Base-by-base conservation (phyloP, 2,888 invertebrate species). In the Dexiosoma caninum region DNA sequence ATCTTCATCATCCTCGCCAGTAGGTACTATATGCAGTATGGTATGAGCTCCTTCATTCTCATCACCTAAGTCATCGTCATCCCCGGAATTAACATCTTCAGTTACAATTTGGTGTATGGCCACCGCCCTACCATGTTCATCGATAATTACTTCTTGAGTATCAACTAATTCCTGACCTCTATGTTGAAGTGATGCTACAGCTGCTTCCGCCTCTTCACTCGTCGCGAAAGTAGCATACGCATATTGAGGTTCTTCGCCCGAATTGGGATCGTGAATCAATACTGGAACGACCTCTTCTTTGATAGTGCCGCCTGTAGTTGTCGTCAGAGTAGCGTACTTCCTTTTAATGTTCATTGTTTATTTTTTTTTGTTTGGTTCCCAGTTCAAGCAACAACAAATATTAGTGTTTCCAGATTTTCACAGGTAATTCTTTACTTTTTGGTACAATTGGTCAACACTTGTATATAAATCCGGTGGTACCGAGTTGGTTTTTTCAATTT, bases 131-230 rank as follows among this genome's bases (percentile, higher is more conserved):
- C 88, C 88, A 51, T 88, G 85, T 79, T 88, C 88, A 80, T 89
- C 88, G 40, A 89, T 89, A 12, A 89, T 88, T 53, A 89, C 89
- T 80, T 87, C 88, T 44, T 89, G 85, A 30, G 85, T 83, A 62
- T 85, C 85, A 44, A 86, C 51, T 0, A 84, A 85, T 16, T 85
- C 85, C 44, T 84, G 81, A 2, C 82, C 81, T 55, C 85, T 86
- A 21, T 83, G 85, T 53, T 83, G 70, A 32, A 89, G 84, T 1
- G 89, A 86, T 8, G 88, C 88, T 49, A 88, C 89, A n/a, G 87
- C 87, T n/a, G 86, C 84, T 9, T 87, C 88, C 5, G 85, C 85
- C 21, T 88, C 88, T 30, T 88, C 88, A 1, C 86, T 86, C 0
- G 86, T 84, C n/a, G 86, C 85, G 30, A 87, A 85, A 8, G 89